Base-by-base conservation (phyloP, 2,888 invertebrate genomes). In the Lysandra coridon region DNA sequence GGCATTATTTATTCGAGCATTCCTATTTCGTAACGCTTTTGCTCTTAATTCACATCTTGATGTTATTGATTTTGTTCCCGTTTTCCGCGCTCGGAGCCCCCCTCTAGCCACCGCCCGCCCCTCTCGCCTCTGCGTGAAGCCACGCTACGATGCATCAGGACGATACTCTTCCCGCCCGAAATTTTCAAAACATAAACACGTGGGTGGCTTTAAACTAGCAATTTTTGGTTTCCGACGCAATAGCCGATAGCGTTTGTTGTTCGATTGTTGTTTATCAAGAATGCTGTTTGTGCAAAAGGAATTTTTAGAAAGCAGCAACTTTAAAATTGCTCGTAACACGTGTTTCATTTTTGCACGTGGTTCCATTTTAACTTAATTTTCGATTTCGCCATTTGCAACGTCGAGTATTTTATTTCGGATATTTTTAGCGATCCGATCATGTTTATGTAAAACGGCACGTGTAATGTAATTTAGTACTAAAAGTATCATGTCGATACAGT, bases 31-130 rank as follows among this genome's bases (percentile, higher is more conserved):
- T 57, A 23, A 75, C 44, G 75, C 49, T 23, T 79, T 81, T 80
- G 73, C 80, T 81, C 79, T 79, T 60, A 64, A 78, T 84, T 83
- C 84, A 85, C 83, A 84, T 86, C 88, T 87, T 87, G 85, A 84
- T 85, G 81, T 84, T 89, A 90, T 90, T 87, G 89, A 89, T 90
- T 88, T 87, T 86, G 85, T 86, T 85, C 85, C 84, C 83, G 83
- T 85, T 87, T 86, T 86, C 86, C 86, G 86, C 87, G 85, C 84
- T 85, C 80, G 82, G 80, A 81, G 80, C 82, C 82, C 83, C 81
- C 82, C 85, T 82, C 84, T 83, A 81, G 81, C 83, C 81, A 14
- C 81, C 82, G 83, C 81, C n/a, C 81, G 77, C 79, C 81, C 80
- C 78, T 53, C n/a, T 53, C 78, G n/a, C 74, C 79, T 37, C 82